Conservation (phyloP, 1,140 invertebrate genomes). For the Macrocentrus cingulum region DNA sequence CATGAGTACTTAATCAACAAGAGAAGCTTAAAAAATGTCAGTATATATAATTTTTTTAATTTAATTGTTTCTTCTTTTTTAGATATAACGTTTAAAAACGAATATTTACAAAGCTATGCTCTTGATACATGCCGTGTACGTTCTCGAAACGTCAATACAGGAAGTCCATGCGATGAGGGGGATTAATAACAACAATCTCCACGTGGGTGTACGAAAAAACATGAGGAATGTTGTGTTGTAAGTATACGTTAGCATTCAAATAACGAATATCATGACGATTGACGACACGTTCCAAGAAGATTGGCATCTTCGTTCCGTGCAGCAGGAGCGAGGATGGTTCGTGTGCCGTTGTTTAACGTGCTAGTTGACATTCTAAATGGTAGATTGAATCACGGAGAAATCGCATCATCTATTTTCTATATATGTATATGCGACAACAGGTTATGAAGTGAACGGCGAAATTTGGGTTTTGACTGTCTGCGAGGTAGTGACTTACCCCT, state of each 20-base stretch:
- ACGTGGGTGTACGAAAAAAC: too few species aligned
- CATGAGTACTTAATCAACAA: not conserved
- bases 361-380: not conserved
- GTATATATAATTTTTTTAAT: not conserved
- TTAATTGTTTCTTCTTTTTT: slow-evolving; percentile 4
- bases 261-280: not conserved
- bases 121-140: slow-evolving; percentile 17
- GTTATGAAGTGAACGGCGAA: slow-evolving; percentile 6
- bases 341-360: not conserved
- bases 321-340: not conserved
- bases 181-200: too few species aligned
- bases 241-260: not conserved
- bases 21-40: not conserved
- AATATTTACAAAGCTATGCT: slow-evolving; percentile 14
- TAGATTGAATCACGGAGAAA: not conserved
- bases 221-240: too few species aligned
- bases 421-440: not conserved
- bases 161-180: not conserved
- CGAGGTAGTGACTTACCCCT: slow-evolving; percentile 56
- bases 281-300: not conserved
- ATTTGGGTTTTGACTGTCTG: slow-evolving; percentile 43
- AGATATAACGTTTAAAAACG: not conserved
- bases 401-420: not conserved
- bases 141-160: not conserved
- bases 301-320: not conserved